These are phyloP conservation scores for Callorhinus ursinus DNA, from an alignment of 2,113 vertebrate genomes.

Conservation along the genomic window DNA sequence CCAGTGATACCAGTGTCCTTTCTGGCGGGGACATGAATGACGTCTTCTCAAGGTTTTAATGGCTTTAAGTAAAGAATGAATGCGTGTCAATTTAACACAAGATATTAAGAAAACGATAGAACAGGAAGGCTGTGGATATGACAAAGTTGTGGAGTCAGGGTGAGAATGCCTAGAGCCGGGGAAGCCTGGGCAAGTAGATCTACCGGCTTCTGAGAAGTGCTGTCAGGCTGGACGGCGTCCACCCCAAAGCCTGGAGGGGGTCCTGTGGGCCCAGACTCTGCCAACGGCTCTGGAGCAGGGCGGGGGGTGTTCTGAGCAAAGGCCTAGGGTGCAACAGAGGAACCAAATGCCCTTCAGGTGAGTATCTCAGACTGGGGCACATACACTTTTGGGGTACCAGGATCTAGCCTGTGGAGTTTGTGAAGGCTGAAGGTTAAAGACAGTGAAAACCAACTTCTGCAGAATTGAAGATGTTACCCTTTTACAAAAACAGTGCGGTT, in stretches of 20 bases:
- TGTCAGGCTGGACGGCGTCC: neutral
- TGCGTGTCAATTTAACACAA: neutral
- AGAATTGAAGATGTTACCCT: neutral
- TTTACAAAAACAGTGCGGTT: neutral
- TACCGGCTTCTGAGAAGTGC: neutral
- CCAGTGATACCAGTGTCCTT: neutral
- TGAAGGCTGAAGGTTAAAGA: neutral
- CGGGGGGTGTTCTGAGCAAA: fast-evolving
- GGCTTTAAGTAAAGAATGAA: neutral
- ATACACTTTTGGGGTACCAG: neutral
- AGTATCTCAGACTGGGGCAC: neutral
- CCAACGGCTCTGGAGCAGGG: too few species aligned
- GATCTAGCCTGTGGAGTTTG: neutral
- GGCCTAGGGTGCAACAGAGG: neutral
- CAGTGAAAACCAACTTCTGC: neutral
- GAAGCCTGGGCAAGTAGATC: fast-evolving
- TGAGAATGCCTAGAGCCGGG: neutral
- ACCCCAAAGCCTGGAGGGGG: neutral
- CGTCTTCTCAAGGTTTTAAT: neutral
- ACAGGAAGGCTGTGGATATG: too few species aligned
- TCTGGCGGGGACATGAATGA: neutral
- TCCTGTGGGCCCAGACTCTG: neutral
- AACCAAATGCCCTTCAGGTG: neutral
- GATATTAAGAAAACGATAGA: neutral
- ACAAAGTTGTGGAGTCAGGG: neutral